Evolutionary conservation across 1,140 invertebrate genomes (phyloP).

Genomic region (Hestina assimilis): DNA sequence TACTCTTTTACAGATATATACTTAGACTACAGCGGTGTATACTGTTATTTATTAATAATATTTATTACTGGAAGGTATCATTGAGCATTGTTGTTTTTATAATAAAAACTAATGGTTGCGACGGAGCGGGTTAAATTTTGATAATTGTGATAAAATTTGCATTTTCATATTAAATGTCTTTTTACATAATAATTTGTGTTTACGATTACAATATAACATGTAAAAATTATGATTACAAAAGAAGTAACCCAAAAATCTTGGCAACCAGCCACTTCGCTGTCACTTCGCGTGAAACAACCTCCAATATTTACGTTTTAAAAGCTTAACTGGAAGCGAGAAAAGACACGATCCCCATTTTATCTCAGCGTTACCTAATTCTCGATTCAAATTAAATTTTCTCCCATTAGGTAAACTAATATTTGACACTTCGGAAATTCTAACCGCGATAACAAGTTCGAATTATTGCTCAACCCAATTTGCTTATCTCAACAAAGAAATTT

Average conservation of each 20-base stretch:
- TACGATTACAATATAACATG: too few relatives aligned
- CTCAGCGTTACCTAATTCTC: slow-evolving; percentile 19
- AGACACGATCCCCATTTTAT: slow-evolving; percentile 20
- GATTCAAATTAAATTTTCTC: slow-evolving; percentile 35
- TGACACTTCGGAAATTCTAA: slow-evolving; percentile 36
- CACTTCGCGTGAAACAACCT: slow-evolving; percentile 2
- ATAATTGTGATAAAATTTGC: too few relatives aligned
- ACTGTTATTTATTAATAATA: neutral
- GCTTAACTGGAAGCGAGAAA: slow-evolving; percentile 11
- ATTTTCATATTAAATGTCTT: too few relatives aligned
- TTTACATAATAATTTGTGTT: too few relatives aligned
- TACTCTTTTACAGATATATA: slow-evolving; percentile 22
- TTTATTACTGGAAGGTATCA: neutral
- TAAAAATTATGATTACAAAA: neutral
- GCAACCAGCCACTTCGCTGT: neutral
- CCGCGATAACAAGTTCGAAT: slow-evolving; percentile 32
- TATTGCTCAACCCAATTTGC: slow-evolving; percentile 33
- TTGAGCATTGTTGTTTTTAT: too few relatives aligned
- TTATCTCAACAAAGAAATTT: slow-evolving; percentile 31
- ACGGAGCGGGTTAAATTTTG: too few relatives aligned
- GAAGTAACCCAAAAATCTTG: neutral
- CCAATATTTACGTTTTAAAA: slow-evolving; percentile 22
- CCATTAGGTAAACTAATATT: slow-evolving; percentile 39
- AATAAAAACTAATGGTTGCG: too few relatives aligned
- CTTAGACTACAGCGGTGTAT: neutral